Evolutionary conservation across 2,888 invertebrate species (phyloP).

Genomic region (Sinodicranocentrus sp.): DNA sequence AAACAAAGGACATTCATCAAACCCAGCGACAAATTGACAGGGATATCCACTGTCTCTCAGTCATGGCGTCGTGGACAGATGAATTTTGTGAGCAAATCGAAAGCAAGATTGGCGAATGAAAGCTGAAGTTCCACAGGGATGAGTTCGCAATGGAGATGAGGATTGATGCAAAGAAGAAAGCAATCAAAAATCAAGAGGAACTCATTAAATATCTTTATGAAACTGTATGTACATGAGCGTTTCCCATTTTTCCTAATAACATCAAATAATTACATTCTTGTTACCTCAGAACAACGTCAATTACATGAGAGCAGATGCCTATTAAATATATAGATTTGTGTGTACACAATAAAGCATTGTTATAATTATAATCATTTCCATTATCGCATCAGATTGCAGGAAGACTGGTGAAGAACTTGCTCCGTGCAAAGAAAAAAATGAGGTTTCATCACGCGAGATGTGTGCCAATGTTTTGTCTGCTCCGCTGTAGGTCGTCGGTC

Average conservation of each 20-base stretch:
- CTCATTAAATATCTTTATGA: slow-evolving; percentile 67
- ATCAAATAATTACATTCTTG: slow-evolving; percentile 28
- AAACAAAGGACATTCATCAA: slow-evolving; percentile 9
- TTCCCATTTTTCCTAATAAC: slow-evolving; percentile 15
- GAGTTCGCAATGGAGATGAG: slow-evolving; percentile 81
- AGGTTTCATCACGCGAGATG: no score
- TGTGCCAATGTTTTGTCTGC: no score
- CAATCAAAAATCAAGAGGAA: slow-evolving; percentile 67
- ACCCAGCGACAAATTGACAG: slow-evolving; percentile 52
- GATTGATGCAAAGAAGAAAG: slow-evolving; percentile 80
- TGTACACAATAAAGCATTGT: slow-evolving; percentile 17
- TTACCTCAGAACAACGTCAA: slow-evolving; percentile 31
- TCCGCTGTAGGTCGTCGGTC: no score
- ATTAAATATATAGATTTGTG: slow-evolving; percentile 13
- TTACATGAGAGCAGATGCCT: slow-evolving; percentile 22
- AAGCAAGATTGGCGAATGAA: slow-evolving; percentile 80
- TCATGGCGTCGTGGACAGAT: slow-evolving; percentile 72
- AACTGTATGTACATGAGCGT: slow-evolving; percentile 57
- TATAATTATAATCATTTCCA: slow-evolving; percentile 25
- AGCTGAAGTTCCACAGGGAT: slow-evolving; percentile 81
- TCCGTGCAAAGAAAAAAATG: slow-evolving; percentile 76
- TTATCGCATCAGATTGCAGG: slow-evolving; percentile 67
- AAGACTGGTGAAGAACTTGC: slow-evolving; percentile 72
- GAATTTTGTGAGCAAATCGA: slow-evolving; percentile 78
- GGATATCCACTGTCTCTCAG: slow-evolving; percentile 71